Percentiles rank a stretch among this genome's conserved stretches.
Conservation (phyloP, 2,888 invertebrate species). For the Zygaena filipendulae region DNA sequence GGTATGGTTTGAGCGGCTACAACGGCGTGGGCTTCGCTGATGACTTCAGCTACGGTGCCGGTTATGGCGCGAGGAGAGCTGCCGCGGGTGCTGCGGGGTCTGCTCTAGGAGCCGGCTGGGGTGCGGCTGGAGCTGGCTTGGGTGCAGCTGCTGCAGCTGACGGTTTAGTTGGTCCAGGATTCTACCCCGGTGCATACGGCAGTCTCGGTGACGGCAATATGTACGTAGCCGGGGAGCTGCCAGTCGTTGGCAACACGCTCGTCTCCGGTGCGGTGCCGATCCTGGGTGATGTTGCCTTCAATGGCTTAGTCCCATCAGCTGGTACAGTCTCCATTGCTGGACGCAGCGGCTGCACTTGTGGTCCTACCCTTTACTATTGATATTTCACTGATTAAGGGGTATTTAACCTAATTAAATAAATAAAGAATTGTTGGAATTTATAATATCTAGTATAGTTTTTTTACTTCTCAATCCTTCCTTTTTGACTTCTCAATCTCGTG, state of each 20-base stretch:
- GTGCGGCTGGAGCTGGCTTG: slow-evolving; percentile 9
- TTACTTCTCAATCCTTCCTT: too few relatives aligned
- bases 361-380: too few relatives aligned
- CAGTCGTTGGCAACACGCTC: slow-evolving; percentile 18
- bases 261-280: slow-evolving; percentile 30
- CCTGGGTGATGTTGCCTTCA: slow-evolving; percentile 28
- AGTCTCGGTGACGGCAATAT: slow-evolving; percentile 16
- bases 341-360: slow-evolving; percentile 27
- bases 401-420: too few relatives aligned
- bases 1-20: not conserved
- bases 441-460: too few relatives aligned
- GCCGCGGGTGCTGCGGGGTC: slow-evolving; percentile 16
- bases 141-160: slow-evolving; percentile 7
- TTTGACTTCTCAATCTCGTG: too few relatives aligned
- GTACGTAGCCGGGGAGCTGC: slow-evolving; percentile 12
- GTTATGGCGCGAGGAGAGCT: too few relatives aligned
- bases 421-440: too few relatives aligned
- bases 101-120: slow-evolving; percentile 10
- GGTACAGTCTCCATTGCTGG: slow-evolving; percentile 33
- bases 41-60: slow-evolving; percentile 7
- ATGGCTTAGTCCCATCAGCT: slow-evolving; percentile 28
- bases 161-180: not conserved
- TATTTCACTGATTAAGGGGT: too few relatives aligned
- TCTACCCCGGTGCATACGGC: slow-evolving; percentile 10
- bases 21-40: slow-evolving; percentile 3